Percentiles rank a stretch among this genome's conserved stretches.
Conservation (phyloP, 2,797 vertebrate species). For the Premnoplex brunnescens region DNA sequence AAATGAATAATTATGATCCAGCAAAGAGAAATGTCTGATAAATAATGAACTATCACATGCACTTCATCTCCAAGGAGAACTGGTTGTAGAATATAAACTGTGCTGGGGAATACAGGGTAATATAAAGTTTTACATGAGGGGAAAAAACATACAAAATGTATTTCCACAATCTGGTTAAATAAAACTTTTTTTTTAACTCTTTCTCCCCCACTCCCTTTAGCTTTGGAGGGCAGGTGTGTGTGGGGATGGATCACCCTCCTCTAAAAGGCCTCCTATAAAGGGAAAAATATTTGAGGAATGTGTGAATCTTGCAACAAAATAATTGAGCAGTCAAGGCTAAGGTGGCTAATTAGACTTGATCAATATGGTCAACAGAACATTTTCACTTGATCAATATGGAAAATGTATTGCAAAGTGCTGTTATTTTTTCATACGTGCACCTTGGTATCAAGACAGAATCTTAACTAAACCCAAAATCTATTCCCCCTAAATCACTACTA, state of each 20-base stretch:
- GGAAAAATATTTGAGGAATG: background rate
- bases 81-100: background rate
- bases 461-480: background rate
- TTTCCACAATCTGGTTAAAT: background rate
- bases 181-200: background rate
- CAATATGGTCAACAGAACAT: background rate
- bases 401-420: background rate
- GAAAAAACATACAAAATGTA: accelerated
- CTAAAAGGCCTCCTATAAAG: background rate
- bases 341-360: background rate
- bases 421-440: background rate
- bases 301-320: background rate
- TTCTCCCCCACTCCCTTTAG: background rate
- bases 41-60: background rate
- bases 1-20: background rate
- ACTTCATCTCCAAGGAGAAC: background rate
- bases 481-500: background rate
- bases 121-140: background rate
- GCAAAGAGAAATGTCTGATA: background rate
- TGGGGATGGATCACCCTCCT: background rate
- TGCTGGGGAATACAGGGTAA: background rate
- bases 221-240: background rate
- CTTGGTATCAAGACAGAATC: background rate
- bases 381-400: background rate
- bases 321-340: background rate